A percentile compares a stretch with the other conserved stretches of the same genome.
These are phyloP conservation scores for Bambusicola thoracicus DNA, from an alignment of 2,113 vertebrate species.

Conservation along the genomic window DNA sequence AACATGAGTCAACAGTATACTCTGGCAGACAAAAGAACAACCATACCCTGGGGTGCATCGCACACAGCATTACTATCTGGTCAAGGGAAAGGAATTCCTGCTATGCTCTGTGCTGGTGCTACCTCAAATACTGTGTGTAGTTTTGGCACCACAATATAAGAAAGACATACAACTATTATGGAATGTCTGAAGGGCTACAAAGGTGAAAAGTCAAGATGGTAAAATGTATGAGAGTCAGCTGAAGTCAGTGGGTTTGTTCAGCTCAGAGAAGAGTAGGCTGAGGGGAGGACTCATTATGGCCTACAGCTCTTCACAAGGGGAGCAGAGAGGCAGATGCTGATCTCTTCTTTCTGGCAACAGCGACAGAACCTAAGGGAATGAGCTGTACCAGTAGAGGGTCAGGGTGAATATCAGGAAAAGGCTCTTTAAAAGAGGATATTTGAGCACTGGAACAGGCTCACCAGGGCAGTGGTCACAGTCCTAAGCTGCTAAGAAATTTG, in stretches of 20 bases:
- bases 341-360: neutral
- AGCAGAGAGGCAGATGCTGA: neutral
- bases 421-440: neutral
- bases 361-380: neutral
- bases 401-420: neutral
- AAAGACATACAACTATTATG: neutral
- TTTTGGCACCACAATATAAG: neutral
- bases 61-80: neutral
- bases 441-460: neutral
- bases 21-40: neutral
- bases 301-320: neutral
- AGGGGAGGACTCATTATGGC: neutral
- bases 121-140: neutral
- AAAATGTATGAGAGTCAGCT: neutral
- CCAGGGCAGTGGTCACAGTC: neutral
- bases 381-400: neutral
- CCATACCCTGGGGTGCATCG: neutral
- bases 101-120: neutral
- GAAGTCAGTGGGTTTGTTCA: neutral
- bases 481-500: neutral
- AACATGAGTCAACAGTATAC: neutral
- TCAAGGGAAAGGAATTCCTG: neutral
- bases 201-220: neutral
- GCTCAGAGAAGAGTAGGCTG: neutral
- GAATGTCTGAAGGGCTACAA: neutral